These are phyloP conservation scores for Acipenser transmontanus DNA, from an alignment of 2,797 vertebrate species.

Conservation along the genomic window DNA sequence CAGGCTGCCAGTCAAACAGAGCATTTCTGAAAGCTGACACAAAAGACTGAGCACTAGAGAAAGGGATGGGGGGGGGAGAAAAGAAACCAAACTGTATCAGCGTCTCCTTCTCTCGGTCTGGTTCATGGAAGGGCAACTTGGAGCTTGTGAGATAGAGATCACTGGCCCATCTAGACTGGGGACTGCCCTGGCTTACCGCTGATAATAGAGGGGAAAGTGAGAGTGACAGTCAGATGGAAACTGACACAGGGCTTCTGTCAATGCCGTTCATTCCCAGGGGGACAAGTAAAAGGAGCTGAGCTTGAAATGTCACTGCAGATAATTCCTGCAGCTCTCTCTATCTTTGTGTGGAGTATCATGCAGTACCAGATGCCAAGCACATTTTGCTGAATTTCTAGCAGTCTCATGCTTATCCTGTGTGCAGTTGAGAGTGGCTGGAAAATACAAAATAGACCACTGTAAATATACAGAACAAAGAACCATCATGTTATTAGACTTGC, in stretches of 20 bases:
- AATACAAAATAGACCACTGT: background rate
- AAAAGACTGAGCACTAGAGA: constrained; percentile 76
- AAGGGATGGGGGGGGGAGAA: constrained; percentile 62
- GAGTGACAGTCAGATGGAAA: constrained; percentile 62
- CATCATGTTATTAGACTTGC: too few relatives aligned
- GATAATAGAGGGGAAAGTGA: constrained; percentile 51
- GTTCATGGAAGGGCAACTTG: constrained; percentile 27
- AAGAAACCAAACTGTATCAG: constrained; percentile 70
- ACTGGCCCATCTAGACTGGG: constrained; percentile 52
- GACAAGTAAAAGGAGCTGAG: constrained; percentile 40
- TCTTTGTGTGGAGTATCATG: constrained; percentile 50
- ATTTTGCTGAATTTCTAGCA: constrained; percentile 7
- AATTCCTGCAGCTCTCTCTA: constrained; percentile 45
- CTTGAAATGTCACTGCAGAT: constrained; percentile 76
- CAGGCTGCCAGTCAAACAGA: constrained; percentile 99
- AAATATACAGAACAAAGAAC: too few relatives aligned
- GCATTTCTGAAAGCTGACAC: constrained; percentile 97
- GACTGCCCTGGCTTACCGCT: constrained; percentile 49
- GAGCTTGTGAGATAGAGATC: constrained; percentile 60
- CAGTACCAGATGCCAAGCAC: constrained; percentile 49
- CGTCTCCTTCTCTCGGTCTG: constrained; percentile 32
- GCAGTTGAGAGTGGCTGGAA: background rate
- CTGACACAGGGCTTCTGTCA: constrained; percentile 70
- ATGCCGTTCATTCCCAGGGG: constrained; percentile 61
- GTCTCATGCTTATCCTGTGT: background rate